Percentiles rank a stretch among this genome's conserved stretches.
Evolutionary conservation across 2,888 invertebrate genomes (phyloP).

Genomic region (Drosophila conformis): DNA sequence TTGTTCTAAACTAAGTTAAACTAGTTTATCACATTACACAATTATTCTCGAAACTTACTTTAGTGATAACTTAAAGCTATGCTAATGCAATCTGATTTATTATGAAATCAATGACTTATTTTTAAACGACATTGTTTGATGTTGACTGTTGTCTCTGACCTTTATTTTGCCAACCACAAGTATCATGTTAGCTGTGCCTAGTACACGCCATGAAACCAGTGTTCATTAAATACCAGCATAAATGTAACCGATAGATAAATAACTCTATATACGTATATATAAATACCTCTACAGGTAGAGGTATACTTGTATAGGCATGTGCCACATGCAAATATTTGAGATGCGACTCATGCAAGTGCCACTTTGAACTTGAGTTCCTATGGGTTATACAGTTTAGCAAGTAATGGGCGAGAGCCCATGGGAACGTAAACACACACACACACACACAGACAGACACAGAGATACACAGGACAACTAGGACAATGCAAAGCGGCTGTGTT

Average conservation of each 20-base stretch:
- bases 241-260: conserved; percentile 46
- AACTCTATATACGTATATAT: conserved; percentile 16
- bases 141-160: conserved; percentile 11
- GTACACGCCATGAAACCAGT: conserved; percentile 17
- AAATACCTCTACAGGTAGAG: background rate
- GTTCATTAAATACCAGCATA: conserved; percentile 14
- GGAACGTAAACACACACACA: conserved; percentile 35
- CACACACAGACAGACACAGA: conserved; percentile 12
- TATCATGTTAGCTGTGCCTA: background rate
- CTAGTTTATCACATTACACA: background rate
- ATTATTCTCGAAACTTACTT: background rate
- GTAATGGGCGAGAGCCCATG: conserved; percentile 56
- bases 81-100: background rate
- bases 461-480: background rate
- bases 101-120: background rate
- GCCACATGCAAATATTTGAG: conserved; percentile 41
- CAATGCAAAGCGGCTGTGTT: conserved; percentile 34
- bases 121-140: background rate
- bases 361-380: conserved; percentile 48
- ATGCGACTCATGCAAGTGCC: conserved; percentile 17
- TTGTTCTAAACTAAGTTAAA: background rate
- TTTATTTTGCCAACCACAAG: conserved; percentile 6
- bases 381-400: conserved; percentile 37
- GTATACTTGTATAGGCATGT: background rate
- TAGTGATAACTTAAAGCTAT: background rate